A percentile compares a stretch with the other conserved stretches of the same genome.
phyloP scores from a whole-genome alignment of 2,888 invertebrate species.

The Dorcus hopei region DNA sequence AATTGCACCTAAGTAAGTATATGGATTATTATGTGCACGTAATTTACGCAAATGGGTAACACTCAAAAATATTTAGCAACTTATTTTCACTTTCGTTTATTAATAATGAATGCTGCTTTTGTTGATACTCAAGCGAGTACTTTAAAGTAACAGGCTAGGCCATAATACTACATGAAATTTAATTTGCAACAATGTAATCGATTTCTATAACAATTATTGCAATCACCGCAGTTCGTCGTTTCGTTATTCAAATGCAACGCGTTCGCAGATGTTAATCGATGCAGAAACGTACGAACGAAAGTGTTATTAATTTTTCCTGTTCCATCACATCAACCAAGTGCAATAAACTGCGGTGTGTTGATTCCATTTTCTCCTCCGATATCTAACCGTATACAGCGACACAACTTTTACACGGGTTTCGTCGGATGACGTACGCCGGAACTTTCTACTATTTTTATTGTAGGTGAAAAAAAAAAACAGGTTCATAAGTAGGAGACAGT shows the following conservation, averaged over 20 bases:
- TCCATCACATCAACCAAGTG: neutral
- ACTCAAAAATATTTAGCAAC: neutral
- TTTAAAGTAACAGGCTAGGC: no score
- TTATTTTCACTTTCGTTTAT: no score
- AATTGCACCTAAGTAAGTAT: neutral
- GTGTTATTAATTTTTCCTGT: neutral
- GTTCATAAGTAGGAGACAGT: no score
- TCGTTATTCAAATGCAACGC: neutral
- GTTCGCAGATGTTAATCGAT: neutral
- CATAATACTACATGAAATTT: no score
- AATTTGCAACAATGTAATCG: no score
- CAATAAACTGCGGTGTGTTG: no score
- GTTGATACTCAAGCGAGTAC: no score
- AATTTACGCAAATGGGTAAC: neutral
- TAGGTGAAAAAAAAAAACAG: no score
- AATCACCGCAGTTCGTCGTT: no score
- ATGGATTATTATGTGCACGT: neutral
- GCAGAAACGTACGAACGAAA: neutral
- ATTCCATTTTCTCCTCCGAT: constrained; percentile 9
- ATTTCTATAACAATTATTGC: no score
- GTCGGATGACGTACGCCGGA: constrained; percentile 6
- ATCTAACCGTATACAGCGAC: constrained; percentile 4
- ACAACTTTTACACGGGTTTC: constrained; percentile 8
- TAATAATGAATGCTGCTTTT: no score
- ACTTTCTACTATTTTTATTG: constrained; percentile 12